Conservation (phyloP, 2,797 vertebrate species). For the Perodicticus potto region DNA sequence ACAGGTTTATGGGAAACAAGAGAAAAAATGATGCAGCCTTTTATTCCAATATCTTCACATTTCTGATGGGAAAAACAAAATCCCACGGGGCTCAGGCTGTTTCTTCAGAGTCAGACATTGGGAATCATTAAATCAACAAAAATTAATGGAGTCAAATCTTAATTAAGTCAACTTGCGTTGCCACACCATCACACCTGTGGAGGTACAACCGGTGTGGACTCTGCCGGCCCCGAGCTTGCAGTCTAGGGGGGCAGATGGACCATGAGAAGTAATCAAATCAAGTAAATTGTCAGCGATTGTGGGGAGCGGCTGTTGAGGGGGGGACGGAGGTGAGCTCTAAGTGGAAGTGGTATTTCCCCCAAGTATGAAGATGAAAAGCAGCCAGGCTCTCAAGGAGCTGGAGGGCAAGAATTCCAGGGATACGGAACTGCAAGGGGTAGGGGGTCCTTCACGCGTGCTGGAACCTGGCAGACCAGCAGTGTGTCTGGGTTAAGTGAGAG, state of each 20-base stretch:
- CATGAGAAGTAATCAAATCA: too few species aligned
- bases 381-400: background rate
- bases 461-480: background rate
- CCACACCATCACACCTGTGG: accelerated
- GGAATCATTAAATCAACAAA: background rate
- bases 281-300: too few species aligned
- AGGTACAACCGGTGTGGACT: accelerated
- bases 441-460: background rate
- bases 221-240: background rate
- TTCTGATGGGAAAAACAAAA: background rate
- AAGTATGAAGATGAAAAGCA: too few species aligned
- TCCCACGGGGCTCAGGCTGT: background rate
- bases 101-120: background rate
- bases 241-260: background rate
- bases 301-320: background rate
- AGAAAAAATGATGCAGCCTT: background rate
- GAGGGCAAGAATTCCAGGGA: background rate
- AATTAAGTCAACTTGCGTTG: background rate
- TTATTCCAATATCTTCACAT: background rate
- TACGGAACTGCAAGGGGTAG: background rate
- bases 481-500: background rate
- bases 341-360: background rate
- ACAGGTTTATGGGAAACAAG: background rate
- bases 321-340: accelerated
- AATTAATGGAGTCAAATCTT: background rate